Evolutionary conservation across 2,797 vertebrate genomes (phyloP).

Genomic region (Galaxias olidus): DNA sequence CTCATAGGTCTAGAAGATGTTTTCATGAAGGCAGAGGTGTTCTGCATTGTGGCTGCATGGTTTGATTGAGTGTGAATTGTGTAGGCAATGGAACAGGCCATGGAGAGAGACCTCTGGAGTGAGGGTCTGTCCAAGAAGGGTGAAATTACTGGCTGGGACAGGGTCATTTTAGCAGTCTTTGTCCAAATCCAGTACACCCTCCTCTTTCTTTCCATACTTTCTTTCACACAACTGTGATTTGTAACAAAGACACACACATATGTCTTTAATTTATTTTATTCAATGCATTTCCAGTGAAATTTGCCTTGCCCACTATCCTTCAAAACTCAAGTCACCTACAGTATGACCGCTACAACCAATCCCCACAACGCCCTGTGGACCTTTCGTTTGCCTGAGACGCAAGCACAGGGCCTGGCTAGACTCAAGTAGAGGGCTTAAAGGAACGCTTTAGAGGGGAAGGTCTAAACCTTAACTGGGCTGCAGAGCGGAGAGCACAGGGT

Average conservation of each 20-base stretch:
- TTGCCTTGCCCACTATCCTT: no score
- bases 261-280: no score
- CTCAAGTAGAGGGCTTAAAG: no score
- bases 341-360: no score
- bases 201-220: conserved; percentile 5
- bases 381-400: no score
- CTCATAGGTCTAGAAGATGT: conserved; percentile 13
- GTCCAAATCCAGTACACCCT: not conserved
- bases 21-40: not conserved
- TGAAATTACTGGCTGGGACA: not conserved
- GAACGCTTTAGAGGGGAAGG: not conserved
- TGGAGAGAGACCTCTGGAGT: not conserved
- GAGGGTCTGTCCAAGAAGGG: not conserved
- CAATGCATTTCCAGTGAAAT: no score
- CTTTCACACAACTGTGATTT: conserved; percentile 9
- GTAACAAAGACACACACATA: no score
- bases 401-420: no score
- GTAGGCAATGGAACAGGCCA: not conserved
- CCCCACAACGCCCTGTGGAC: no score
- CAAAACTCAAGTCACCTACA: no score
- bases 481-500: conserved; percentile 22
- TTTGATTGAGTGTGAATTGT: conserved; percentile 24
- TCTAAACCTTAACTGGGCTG: not conserved
- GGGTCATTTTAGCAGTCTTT: not conserved
- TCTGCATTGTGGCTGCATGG: not conserved